These are phyloP conservation scores for Phenganax stokvisi DNA, from an alignment of 92 coral and sea anemone genomes.

Conservation along the genomic window DNA sequence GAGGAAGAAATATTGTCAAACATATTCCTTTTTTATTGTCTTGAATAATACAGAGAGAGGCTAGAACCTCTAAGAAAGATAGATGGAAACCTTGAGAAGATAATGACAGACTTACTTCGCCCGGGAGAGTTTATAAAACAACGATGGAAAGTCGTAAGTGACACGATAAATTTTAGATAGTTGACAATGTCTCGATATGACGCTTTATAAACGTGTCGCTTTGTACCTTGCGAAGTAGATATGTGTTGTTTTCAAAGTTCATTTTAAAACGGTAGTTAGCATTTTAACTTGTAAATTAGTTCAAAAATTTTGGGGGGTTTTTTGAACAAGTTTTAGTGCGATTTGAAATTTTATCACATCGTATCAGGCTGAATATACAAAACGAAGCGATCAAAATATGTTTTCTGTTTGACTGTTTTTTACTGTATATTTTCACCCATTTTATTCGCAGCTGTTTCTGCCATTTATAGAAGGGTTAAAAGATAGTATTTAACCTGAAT, in stretches of 20 bases:
- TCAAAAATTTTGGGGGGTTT: not conserved
- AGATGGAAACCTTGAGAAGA: conserved; percentile 27
- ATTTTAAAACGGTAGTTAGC: not conserved
- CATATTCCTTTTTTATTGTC: not conserved
- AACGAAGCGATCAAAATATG: not conserved
- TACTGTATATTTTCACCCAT: not conserved
- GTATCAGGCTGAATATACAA: not conserved
- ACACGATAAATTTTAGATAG: not conserved
- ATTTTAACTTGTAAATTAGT: not conserved
- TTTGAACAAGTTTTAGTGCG: not conserved
- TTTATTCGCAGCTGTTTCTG: not conserved
- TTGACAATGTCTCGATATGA: conserved; percentile 21
- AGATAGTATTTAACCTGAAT: not conserved
- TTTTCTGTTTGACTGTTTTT: not conserved
- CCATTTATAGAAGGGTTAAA: not conserved
- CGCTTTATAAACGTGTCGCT: not conserved
- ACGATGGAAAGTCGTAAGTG: conserved; percentile 99
- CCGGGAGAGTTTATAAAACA: conserved; percentile 95
- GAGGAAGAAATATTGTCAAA: conserved; percentile 27
- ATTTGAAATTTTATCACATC: not conserved
- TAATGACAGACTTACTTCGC: conserved; percentile 97
- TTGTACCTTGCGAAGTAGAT: not conserved
- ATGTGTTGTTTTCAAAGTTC: not conserved
- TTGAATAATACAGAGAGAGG: conserved; percentile 13
- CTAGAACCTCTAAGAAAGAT: conserved; percentile 2